phyloP scores from a whole-genome alignment of 2,113 vertebrate species.

The Tympanuchus pallidicinctus region DNA sequence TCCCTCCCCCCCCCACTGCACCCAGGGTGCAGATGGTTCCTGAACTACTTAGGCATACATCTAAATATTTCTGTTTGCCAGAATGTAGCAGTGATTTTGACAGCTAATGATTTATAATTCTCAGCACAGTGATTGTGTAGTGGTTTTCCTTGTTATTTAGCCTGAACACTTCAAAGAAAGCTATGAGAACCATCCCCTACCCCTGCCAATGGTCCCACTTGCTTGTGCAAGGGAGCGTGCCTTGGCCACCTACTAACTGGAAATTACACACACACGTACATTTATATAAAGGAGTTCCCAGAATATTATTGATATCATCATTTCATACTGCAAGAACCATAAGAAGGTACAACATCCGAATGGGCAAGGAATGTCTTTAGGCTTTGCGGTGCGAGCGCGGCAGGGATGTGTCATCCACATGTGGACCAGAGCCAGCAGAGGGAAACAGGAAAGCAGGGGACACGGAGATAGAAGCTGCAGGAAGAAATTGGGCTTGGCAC shows the following conservation, averaged over 20 bases:
- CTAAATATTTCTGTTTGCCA: slow-evolving; percentile 50
- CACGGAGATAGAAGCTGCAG: background rate
- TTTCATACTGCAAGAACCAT: accelerated
- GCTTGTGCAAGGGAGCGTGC: background rate
- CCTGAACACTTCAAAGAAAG: background rate
- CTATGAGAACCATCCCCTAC: background rate
- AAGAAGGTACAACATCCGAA: accelerated
- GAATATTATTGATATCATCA: background rate
- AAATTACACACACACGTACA: background rate
- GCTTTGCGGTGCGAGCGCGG: background rate
- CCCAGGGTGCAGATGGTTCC: slow-evolving; percentile 45
- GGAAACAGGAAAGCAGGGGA: slow-evolving; percentile 10
- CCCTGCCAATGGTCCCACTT: background rate
- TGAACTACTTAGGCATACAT: slow-evolving; percentile 13
- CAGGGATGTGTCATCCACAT: slow-evolving; percentile 7
- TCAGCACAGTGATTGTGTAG: background rate
- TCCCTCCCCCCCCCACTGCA: background rate
- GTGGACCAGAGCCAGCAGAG: slow-evolving; percentile 34
- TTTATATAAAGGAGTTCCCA: background rate
- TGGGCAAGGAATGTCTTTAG: background rate
- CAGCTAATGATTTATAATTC: slow-evolving; percentile 11
- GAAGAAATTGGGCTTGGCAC: background rate
- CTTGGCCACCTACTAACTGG: background rate
- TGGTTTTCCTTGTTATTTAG: slow-evolving; percentile 17
- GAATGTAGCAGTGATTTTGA: background rate